phyloP scores from a whole-genome alignment of 2,113 vertebrate genomes.

The Elgaria multicarinata region DNA sequence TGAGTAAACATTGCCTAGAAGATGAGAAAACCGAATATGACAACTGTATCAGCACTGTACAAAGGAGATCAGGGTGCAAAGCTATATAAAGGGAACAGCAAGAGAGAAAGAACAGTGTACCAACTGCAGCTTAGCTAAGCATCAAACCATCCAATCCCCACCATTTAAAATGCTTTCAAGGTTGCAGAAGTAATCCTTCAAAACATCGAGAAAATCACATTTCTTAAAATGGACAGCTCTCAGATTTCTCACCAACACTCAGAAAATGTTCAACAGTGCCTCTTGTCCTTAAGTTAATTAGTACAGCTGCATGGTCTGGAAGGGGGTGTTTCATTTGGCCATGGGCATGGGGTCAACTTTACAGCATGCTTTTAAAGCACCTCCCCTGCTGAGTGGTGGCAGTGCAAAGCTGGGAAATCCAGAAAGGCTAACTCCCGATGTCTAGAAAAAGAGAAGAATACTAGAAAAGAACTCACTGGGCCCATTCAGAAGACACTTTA shows the following conservation, averaged over 20 bases:
- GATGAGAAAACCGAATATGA: constrained; percentile 58
- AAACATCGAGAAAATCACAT: background rate
- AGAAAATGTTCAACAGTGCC: background rate
- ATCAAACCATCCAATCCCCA: constrained; percentile 40
- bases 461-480: background rate
- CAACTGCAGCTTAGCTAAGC: constrained; percentile 52
- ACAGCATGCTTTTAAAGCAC: background rate
- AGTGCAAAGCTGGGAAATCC: background rate
- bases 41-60: constrained; percentile 62
- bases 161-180: constrained; percentile 23
- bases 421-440: background rate
- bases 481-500: too few species aligned
- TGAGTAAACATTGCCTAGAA: constrained; percentile 63
- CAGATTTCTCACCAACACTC: background rate
- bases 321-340: background rate
- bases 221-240: background rate
- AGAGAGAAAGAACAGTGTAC: constrained; percentile 20
- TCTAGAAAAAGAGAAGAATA: background rate
- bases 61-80: constrained; percentile 59
- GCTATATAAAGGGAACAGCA: constrained; percentile 61
- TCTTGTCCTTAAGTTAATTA: background rate
- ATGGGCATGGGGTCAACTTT: background rate
- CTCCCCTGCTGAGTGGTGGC: background rate
- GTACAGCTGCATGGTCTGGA: background rate
- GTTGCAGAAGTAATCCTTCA: constrained; percentile 5